Base-by-base conservation (phyloP, 1,140 invertebrate species). In the Macrobrachium nipponense region DNA sequence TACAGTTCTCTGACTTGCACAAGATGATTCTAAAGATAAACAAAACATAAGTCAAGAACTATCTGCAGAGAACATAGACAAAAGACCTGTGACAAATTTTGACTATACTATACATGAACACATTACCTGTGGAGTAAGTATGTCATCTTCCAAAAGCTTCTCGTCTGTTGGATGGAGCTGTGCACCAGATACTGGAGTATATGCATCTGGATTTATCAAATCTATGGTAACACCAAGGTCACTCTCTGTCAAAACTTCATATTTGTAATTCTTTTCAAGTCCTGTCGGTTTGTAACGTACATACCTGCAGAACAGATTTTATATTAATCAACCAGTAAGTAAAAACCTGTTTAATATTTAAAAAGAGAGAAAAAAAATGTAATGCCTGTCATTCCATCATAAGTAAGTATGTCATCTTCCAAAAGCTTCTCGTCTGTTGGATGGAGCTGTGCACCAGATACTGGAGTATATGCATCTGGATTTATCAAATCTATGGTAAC, bases 401-500 rank as follows among this genome's bases (percentile, higher is more conserved):
- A n/a, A 18, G 96, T 95, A 72, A 95, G 93, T 70, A 96, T 94
- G 78, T 98, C 97, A 93, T 99, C 97, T 92, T 99, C 97, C 2
- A 99, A 90, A 43, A 98, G 92, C 91, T 95, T 97, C 90, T 98
- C 97, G 93, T 99, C 97, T 10, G 96, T 96, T 18, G 95, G 95
- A 92, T 98, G 96, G 23, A 98, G 91, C 61, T 94, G 91, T 5
- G 93, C 93, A 90, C 95, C 94, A 0, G 92, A 91, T 91, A 96
- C 95, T 89, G 91, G 91, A 90, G 95, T 94, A 91, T 99, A 99
- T n/a, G 96, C 95, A 89, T 98, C 96, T 58, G 96, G 95, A 90
- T 99, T 98, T 88, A 99, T 99, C 36, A 99, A 92, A 92, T 99
- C 98, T 89, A 99, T 98, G 72, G 95, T 95, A 0, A 99, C 97